Evolutionary conservation across 1,140 invertebrate species (phyloP), one percentile per base, ranked within the genome.

Genomic region (Nasonia longicornis): DNA sequence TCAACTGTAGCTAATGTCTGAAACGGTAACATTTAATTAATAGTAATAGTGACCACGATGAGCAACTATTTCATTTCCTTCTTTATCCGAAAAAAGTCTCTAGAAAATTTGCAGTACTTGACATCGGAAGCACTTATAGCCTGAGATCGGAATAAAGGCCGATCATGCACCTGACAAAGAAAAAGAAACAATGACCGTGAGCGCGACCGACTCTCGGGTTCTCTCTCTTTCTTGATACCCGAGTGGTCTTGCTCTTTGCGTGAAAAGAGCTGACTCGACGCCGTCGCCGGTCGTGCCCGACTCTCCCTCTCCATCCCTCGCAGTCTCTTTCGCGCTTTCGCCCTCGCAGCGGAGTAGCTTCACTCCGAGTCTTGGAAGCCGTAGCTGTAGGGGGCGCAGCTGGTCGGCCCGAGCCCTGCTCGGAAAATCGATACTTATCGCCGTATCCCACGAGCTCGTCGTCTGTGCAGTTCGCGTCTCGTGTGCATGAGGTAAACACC

Each of bases 391-490:
- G 79, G 84, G 85, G 86, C 86, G 86, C 83, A 81, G 74, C 64
- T 79, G 81, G 77, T 67, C 86, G 86, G 87, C 87, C 86, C 45
- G 3, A 83, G 67, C 69, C 83, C 79, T 67, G 71, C 74, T 58
- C 48, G 38, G 67, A 89, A 90, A 90, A 91, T 91, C 89, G 89
- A 91, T 91, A 91, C 86, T 83, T 88, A 89, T 89, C 87, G 87
- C 86, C 85, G 29, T 81, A 76, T 86, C 84, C 81, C 85, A 86
- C 85, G 87, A 87, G 86, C 84, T 86, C 85, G 84, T 84, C 84
- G 82, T 58, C 83, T 87, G 14, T 87, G 86, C 89, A 91, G 90
- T 91, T 87, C 86, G 87, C 86, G 86, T 84, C 86, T 88, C 87
- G 88, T 88, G 89, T 87, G 88, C 88, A 88, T 84, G 87, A 90